Evolutionary conservation across 2,113 vertebrate genomes (phyloP).

Genomic region (Cathartes aura): DNA sequence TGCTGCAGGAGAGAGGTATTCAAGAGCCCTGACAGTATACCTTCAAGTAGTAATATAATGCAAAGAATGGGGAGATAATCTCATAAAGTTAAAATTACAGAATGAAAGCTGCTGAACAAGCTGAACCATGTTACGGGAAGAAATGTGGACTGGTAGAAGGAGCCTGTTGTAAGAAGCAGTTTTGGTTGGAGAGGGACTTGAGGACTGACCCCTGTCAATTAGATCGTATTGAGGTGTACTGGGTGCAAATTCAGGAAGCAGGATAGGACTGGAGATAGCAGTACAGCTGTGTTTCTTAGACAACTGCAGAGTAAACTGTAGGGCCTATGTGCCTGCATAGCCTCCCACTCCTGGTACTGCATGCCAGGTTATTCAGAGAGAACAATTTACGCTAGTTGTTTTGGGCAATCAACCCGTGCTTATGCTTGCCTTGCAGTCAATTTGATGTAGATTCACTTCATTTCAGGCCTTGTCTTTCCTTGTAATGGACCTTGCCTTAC

Average conservation of each 20-base stretch:
- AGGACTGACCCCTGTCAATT: background rate
- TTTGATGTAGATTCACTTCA: background rate
- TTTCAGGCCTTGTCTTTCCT: background rate
- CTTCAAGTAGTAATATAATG: background rate
- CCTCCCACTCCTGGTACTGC: background rate
- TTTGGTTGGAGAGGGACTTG: background rate
- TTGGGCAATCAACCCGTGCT: background rate
- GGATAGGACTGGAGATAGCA: background rate
- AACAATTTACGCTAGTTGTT: background rate
- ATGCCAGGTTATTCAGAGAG: background rate
- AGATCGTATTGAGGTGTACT: background rate
- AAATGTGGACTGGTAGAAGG: background rate
- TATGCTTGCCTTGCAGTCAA: background rate
- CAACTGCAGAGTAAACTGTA: background rate
- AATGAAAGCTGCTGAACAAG: background rate
- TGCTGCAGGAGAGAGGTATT: background rate
- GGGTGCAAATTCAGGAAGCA: background rate
- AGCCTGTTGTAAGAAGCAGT: background rate
- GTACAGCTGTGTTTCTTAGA: background rate
- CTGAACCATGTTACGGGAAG: background rate
- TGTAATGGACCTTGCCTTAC: background rate
- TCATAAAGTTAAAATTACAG: background rate
- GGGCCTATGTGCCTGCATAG: fast-evolving
- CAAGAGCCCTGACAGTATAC: background rate
- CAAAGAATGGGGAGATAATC: background rate